phyloP scores from a whole-genome alignment of 2,888 invertebrate genomes.

The Onchidella celtica region DNA sequence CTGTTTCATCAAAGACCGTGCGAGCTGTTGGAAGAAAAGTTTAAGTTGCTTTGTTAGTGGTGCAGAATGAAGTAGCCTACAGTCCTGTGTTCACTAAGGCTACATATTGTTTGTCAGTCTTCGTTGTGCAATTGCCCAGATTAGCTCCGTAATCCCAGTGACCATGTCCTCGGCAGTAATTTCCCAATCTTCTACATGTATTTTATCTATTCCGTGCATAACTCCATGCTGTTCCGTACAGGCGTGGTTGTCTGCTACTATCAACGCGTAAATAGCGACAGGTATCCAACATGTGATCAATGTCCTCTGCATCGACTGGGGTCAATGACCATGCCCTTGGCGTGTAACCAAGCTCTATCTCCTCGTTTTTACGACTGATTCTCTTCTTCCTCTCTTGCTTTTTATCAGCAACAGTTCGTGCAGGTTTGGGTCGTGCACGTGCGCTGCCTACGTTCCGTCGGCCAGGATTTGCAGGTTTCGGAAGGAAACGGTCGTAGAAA shows the following conservation, averaged over 20 bases:
- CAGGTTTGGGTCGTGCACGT: slow-evolving; percentile 48
- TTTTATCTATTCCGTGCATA: background rate
- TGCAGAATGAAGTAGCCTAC: too few relatives aligned
- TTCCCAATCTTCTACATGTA: too few relatives aligned
- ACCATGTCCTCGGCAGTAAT: too few relatives aligned
- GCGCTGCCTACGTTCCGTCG: background rate
- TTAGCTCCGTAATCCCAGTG: too few relatives aligned
- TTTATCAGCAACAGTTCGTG: slow-evolving; percentile 63
- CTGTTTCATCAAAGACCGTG: too few relatives aligned
- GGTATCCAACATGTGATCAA: slow-evolving; percentile 58
- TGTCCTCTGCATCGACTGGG: slow-evolving; percentile 57
- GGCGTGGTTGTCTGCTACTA: slow-evolving; percentile 45
- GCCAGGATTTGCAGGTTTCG: background rate
- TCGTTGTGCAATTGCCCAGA: too few relatives aligned
- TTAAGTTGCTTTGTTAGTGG: too few relatives aligned
- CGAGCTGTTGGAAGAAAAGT: too few relatives aligned
- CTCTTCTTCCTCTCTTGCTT: slow-evolving; percentile 64
- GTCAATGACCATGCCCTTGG: slow-evolving; percentile 60
- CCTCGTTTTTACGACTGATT: slow-evolving; percentile 64
- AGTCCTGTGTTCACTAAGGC: too few relatives aligned
- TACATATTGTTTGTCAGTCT: too few relatives aligned
- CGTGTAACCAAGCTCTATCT: slow-evolving; percentile 62
- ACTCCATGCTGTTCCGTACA: slow-evolving; percentile 11
- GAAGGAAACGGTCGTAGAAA: slow-evolving; percentile 46
- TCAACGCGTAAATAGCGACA: slow-evolving; percentile 62